Percentiles rank a stretch among this genome's conserved stretches.
Conservation (phyloP, 2,888 invertebrate genomes). For the Dolichomitus sp. region DNA sequence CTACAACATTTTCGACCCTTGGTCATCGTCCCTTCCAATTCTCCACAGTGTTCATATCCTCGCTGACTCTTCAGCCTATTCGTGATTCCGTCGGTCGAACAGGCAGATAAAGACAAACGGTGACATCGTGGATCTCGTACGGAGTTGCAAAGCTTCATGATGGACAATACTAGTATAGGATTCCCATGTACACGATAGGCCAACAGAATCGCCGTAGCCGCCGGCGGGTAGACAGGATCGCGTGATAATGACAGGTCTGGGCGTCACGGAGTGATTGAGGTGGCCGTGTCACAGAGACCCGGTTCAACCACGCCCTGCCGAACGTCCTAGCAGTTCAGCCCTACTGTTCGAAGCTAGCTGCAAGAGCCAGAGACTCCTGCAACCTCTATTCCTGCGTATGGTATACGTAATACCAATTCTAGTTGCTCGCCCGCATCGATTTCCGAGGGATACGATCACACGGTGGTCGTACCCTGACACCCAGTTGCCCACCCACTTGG, state of each 20-base stretch:
- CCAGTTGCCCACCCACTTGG: conserved; percentile 16
- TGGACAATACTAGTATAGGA: conserved; percentile 17
- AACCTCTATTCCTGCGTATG: conserved; percentile 34
- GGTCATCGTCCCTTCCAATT: conserved; percentile 3
- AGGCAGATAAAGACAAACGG: conserved; percentile 6
- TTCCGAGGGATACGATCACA: conserved; percentile 62
- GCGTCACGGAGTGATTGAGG: conserved; percentile 84
- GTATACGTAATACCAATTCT: conserved; percentile 75
- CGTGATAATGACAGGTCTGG: conserved; percentile 85
- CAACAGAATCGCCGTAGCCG: conserved; percentile 63
- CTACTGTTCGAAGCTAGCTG: conserved; percentile 55
- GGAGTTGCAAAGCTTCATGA: conserved; percentile 23
- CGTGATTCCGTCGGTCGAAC: conserved; percentile 14
- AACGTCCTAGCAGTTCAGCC: conserved; percentile 56
- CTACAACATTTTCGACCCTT: not conserved
- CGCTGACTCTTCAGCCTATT: not conserved
- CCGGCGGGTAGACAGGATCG: conserved; percentile 80
- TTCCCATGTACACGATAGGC: conserved; percentile 39
- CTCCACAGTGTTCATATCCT: not conserved
- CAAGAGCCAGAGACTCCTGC: conserved; percentile 55
- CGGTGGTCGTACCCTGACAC: conserved; percentile 39
- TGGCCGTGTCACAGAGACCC: conserved; percentile 82
- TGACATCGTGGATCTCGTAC: not conserved
- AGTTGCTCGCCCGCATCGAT: conserved; percentile 74
- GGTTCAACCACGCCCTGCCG: conserved; percentile 81